Evolutionary conservation across 2,888 invertebrate species (phyloP).

Genomic region (Volucella zonaria): DNA sequence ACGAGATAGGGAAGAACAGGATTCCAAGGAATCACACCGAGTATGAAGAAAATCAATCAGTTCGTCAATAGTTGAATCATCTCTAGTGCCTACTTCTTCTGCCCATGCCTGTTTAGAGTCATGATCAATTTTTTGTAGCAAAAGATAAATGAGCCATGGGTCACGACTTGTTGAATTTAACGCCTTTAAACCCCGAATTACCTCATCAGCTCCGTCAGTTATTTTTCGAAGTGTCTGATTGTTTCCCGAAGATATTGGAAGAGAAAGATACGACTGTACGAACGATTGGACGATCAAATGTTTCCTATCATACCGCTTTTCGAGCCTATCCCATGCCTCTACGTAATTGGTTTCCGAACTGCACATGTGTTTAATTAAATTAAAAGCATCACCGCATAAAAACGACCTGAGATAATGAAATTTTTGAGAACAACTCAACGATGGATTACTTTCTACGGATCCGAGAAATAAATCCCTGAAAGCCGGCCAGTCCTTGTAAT

Average conservation of each 20-base stretch:
- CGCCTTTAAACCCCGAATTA: no score
- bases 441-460: no score
- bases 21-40: constrained; percentile 4
- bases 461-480: no score
- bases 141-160: constrained; percentile 13
- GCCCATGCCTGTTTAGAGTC: constrained; percentile 3
- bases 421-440: no score
- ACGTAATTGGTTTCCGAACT: neutral
- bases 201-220: no score
- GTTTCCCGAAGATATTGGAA: neutral
- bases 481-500: no score
- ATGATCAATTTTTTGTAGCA: constrained; percentile 14
- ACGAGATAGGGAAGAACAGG: neutral
- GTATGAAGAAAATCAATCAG: neutral
- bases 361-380: constrained; percentile 4
- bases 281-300: neutral
- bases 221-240: no score
- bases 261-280: neutral
- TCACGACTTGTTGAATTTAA: neutral
- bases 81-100: constrained; percentile 5
- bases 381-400: neutral
- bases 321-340: neutral
- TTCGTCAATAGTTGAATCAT: constrained; percentile 13
- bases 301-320: neutral
- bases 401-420: no score